Evolutionary conservation across 1,140 invertebrate genomes (phyloP).

Genomic region (Aphidius gifuensis): DNA sequence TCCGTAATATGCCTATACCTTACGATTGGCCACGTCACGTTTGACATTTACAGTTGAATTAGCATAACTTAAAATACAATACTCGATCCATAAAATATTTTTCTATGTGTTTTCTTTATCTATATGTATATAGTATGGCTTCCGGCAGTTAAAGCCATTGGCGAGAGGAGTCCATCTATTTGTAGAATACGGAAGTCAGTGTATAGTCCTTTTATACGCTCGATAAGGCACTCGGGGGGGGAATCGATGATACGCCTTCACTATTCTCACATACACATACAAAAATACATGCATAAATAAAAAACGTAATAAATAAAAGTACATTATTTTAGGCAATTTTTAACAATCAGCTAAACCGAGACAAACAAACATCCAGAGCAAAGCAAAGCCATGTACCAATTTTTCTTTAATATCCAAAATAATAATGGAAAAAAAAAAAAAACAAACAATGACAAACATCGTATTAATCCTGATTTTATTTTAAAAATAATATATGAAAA

Average conservation of each 20-base stretch:
- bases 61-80: slow-evolving; percentile 47
- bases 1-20: too few species aligned
- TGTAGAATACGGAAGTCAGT: neutral
- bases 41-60: slow-evolving; percentile 32
- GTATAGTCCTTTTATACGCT: slow-evolving; percentile 6
- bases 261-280: neutral
- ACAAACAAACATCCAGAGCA: too few species aligned
- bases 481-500: neutral
- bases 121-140: too few species aligned
- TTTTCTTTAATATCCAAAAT: neutral
- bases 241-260: slow-evolving; percentile 4
- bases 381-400: slow-evolving; percentile 10
- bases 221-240: neutral
- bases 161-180: neutral
- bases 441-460: neutral
- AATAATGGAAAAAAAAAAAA: too few species aligned
- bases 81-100: slow-evolving; percentile 34
- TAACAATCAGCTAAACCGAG: too few species aligned
- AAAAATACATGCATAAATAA: too few species aligned
- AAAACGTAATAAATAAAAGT: too few species aligned
- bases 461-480: slow-evolving; percentile 9
- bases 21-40: too few species aligned
- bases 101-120: neutral
- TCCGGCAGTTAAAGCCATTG: slow-evolving; percentile 9
- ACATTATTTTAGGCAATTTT: too few species aligned